These are phyloP conservation scores for Drosophila tani DNA, from an alignment of 1,140 invertebrate species.

Conservation along the genomic window DNA sequence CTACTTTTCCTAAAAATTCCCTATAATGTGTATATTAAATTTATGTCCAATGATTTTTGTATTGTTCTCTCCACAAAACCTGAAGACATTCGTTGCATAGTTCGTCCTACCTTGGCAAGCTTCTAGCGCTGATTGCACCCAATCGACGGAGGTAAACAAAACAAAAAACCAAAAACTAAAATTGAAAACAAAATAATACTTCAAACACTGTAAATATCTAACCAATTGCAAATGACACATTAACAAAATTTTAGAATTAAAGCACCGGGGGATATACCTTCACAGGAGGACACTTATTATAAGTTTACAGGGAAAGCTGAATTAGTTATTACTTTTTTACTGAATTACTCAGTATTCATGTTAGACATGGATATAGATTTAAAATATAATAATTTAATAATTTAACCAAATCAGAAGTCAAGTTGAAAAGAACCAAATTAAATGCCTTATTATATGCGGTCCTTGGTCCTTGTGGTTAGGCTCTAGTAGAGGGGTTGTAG, in stretches of 20 bases:
- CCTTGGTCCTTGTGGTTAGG: no score
- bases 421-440: no score
- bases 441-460: no score
- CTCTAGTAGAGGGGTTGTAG: no score
- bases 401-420: no score
- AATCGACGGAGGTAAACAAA: conserved; percentile 46
- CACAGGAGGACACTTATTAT: not conserved
- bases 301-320: no score
- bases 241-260: not conserved
- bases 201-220: not conserved
- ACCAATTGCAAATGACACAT: conserved; percentile 2
- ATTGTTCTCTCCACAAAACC: conserved; percentile 38
- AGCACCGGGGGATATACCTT: not conserved
- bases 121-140: conserved; percentile 48
- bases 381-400: no score
- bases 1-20: not conserved
- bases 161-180: not conserved
- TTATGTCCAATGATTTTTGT: conserved; percentile 36
- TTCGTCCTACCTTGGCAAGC: conserved; percentile 47
- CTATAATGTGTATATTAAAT: conserved; percentile 11
- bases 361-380: no score
- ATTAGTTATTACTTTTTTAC: no score
- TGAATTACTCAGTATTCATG: no score
- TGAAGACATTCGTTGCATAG: conserved; percentile 49
- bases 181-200: not conserved